Evolutionary conservation across 2,113 vertebrate species (phyloP).

Genomic region (Gallinago paraguaiae): DNA sequence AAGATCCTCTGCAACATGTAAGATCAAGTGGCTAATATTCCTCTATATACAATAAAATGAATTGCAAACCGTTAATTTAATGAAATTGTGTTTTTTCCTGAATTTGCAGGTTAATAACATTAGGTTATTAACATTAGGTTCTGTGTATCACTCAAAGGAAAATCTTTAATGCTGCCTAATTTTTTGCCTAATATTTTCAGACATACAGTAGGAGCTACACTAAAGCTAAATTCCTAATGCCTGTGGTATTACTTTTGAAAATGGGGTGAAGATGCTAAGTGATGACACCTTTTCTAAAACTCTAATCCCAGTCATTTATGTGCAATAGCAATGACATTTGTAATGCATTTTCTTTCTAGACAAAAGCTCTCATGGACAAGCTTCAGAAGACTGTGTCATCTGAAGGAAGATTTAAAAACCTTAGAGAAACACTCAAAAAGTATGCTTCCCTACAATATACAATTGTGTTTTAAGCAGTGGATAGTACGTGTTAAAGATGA

Average conservation of each 20-base stretch:
- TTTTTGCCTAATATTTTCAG: not conserved
- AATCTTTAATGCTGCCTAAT: not conserved
- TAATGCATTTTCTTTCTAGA: conserved; percentile 76
- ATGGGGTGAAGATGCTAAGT: not conserved
- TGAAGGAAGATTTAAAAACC: conserved; percentile 98
- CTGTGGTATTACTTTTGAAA: not conserved
- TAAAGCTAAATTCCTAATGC: not conserved
- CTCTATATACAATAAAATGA: not conserved
- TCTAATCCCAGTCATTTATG: not conserved
- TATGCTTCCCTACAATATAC: conserved; percentile 67
- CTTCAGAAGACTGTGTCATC: conserved; percentile 98
- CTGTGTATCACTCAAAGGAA: not conserved
- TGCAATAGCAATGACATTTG: not conserved
- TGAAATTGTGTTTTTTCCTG: not conserved
- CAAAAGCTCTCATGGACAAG: conserved; percentile 97
- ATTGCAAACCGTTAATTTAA: not conserved
- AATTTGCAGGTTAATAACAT: not conserved
- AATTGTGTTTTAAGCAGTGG: not conserved
- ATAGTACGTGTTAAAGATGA: not conserved
- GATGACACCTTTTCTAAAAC: not conserved
- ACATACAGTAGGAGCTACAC: not conserved
- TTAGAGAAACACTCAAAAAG: conserved; percentile 99
- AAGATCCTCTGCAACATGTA: not conserved
- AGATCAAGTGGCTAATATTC: not conserved
- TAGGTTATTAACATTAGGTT: not conserved